These are phyloP conservation scores for Morpho helenor DNA, from an alignment of 2,888 invertebrate species.

Conservation along the genomic window DNA sequence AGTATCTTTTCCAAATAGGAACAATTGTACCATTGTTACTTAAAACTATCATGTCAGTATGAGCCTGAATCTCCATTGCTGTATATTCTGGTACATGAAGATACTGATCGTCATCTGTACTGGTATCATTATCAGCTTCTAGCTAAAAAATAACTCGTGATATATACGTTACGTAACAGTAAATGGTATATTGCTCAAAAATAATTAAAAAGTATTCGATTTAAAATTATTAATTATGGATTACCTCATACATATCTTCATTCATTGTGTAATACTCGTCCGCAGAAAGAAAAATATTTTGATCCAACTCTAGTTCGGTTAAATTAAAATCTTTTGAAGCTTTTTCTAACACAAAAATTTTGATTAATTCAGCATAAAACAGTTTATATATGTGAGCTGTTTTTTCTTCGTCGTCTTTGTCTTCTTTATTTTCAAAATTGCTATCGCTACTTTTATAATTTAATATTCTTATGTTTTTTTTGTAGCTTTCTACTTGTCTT, in stretches of 20 bases:
- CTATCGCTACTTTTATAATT: conserved; percentile 1
- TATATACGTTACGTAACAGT: background rate
- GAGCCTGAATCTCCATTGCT: conserved; percentile 80
- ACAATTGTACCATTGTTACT: conserved; percentile 67
- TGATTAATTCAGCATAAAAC: conserved; percentile 64
- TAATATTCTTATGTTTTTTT: conserved; percentile 12
- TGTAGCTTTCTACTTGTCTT: conserved; percentile 10
- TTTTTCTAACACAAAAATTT: conserved; percentile 60
- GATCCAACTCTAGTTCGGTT: conserved; percentile 58
- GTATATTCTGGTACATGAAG: conserved; percentile 75
- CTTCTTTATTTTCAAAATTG: conserved; percentile 10
- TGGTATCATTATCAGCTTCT: conserved; percentile 71
- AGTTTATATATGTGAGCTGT: conserved; percentile 44
- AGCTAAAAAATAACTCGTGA: conserved; percentile 57
- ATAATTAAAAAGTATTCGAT: too few species aligned
- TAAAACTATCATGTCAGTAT: conserved; percentile 79
- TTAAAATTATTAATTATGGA: conserved; percentile 3
- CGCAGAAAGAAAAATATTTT: conserved; percentile 60
- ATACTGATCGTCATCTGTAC: conserved; percentile 46
- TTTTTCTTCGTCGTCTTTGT: conserved; percentile 40
- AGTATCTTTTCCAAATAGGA: conserved; percentile 83
- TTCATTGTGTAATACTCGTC: conserved; percentile 73
- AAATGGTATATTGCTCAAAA: background rate
- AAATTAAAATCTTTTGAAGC: conserved; percentile 41
- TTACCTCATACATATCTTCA: conserved; percentile 77